Base-by-base conservation (phyloP, 2,113 vertebrate species). In the Platysternon megacephalum region DNA sequence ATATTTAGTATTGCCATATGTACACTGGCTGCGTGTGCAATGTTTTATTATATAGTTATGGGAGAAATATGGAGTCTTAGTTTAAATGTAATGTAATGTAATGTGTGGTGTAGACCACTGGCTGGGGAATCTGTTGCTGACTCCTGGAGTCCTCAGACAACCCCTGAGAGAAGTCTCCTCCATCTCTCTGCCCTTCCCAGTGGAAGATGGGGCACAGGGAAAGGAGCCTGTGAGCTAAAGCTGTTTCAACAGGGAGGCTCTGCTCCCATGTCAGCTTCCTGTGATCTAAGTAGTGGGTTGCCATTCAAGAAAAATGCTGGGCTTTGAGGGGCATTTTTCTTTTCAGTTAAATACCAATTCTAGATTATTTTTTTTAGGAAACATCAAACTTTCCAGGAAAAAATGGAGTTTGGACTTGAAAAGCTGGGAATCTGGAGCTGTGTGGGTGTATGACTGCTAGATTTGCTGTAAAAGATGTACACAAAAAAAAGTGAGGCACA, bases 321-420 rank as follows among this genome's bases (percentile, higher is more conserved):
- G 56, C 42, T 13, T 44, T n/a, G 4, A 1, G 6, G 4, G 84
- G 4, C 4, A 93, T 26, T 52, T 21, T 7, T 11, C 74, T 91
- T 93, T 91, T 82, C 61, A n/a, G 21, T 74, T 53, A 94, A 74
- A 58, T 26, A 3, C 22, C 86, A 84, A 6, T 56, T 93, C 26
- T 80, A 29, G 2, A 14, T 1, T 39, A 6, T 1, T 7, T 1
- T 39, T 8, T 79, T 5, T 1, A 0, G 6, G 4, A 5, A 3
- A 11, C 28, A 53, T 49, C 1, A 9, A 3, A 39, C 49, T 68
- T 68, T 68, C n/a, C 19, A 22, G n/a, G 65, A 58, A 5, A 44
- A 86, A 88, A 13, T 84, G 61, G 49, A 87, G 1, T 5, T 6
- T 28, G 90, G 26, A 89, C 82, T 87, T 88, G 39, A 72, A 68